Base-by-base conservation (phyloP, 2,888 invertebrate genomes). In the Eumacrocentrus americanus region DNA sequence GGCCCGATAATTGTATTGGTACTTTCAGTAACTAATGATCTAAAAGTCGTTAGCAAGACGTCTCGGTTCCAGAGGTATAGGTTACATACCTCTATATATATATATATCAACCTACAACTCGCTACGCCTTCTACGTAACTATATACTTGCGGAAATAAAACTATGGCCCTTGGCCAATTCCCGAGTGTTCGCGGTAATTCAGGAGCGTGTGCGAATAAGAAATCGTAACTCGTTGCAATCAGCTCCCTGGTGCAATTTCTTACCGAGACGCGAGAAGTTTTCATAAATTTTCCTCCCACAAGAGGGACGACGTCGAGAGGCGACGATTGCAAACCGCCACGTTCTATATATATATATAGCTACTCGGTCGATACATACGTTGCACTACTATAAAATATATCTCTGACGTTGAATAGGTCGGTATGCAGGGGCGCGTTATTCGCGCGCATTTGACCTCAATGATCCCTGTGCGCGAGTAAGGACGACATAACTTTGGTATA, bases 1-100 rank as follows among this genome's bases (percentile, higher is more conserved):
- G 67, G 67, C 64, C 74, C 78, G 75, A 79, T 79, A 78, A 79
- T 79, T 80, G 79, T 79, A 79, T 79, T 74, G 79, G 80, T 78
- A 77, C 75, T 80, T 80, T 76, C 79, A 71, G 79, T 80, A 80
- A 80, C 78, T 80, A 80, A 80, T 80, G 79, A 79, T 79, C 79
- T 73, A 75, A 77, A 77, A 80, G 78, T 78, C 78, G 77, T 80
- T 80, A 79, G 69, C 75, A 62, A 71, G 64, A 37, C 58, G 14
- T 54, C 54, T 55, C 48, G 16, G 12, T 25, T 20, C 6, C 23
- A 44, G 58, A 40, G 42, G 40, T 40, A 20, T 40, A 14, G 23
- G 14, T 20, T n/a, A 7, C 46, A 35, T 46, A 37, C 34, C 23
- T 23, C 25, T 50, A 2, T 14, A 12, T 29, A 3, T 34, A 9